phyloP scores from a whole-genome alignment of 2,113 vertebrate genomes.

The Orthonyx spaldingii region DNA sequence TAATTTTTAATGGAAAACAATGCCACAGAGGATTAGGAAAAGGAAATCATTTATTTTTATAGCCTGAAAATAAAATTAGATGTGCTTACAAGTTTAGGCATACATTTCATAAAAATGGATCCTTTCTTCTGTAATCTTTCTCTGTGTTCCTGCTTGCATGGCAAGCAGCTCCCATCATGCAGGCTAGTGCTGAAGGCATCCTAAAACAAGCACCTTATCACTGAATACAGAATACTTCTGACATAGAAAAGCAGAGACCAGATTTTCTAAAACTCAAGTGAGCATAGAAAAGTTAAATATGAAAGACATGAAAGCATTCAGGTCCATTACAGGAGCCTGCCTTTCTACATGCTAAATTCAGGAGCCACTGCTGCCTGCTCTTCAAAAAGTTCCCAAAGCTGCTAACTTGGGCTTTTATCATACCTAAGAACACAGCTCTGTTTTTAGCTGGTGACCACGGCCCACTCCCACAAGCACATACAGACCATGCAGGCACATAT shows the following conservation, averaged over 20 bases:
- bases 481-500: background rate
- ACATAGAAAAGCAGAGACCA: background rate
- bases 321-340: background rate
- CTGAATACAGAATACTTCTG: background rate
- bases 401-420: background rate
- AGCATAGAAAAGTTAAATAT: fast-evolving
- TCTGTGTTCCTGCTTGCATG: background rate
- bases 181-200: background rate
- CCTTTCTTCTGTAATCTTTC: background rate
- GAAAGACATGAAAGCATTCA: background rate
- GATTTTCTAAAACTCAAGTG: background rate
- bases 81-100: conserved; percentile 17
- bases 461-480: background rate
- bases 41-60: conserved; percentile 55
- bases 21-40: conserved; percentile 29
- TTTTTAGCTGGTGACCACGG: background rate
- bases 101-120: background rate
- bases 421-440: background rate
- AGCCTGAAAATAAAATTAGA: conserved; percentile 31
- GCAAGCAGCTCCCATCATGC: background rate
- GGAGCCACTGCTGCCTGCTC: background rate
- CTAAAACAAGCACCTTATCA: background rate
- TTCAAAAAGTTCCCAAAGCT: background rate
- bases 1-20: conserved; percentile 61
- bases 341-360: background rate